Evolutionary conservation across 2,888 invertebrate species (phyloP), one percentile per base, ranked within the genome.

Genomic region (Osmoderma eremita): DNA sequence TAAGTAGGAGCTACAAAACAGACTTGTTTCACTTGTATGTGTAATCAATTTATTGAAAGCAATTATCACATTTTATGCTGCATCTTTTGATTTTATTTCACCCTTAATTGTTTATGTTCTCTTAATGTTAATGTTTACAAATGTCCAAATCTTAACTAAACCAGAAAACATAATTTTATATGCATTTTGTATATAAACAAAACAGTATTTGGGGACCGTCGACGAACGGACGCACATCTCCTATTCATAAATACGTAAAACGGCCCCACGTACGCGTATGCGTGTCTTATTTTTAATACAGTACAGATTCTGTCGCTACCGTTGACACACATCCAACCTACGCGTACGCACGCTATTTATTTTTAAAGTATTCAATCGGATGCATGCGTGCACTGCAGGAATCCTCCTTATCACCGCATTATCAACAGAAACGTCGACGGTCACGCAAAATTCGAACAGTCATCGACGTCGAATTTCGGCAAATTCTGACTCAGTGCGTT

Each of bases 221-320:
- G 58, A 45, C 58, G 30, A 51, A 17, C 22, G 13, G 20, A 41
- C 58, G 45, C 45, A 61, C 58, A 30, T 45, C 30, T 61, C 45
- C 58, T 61, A 61, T 61, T 61, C 58, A 61, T 61, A 61, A 61
- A 45, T 61, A 61, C 58, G 58, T 61, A 48, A 30, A 24, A 15
- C 30, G 53, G 58, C 13, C 36, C 58, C 58, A 12, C 24, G 22
- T 56, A 41, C 17, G 58, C 58, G 58, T 45, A 45, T 61, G 58
- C 58, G 58, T 61, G 45, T 20, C 20, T 61, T 45, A 61, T 61
- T 61, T 61, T 61, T 61, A 61, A 61, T 61, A 48, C 42, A 13
- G 45, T 61, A 61, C 22, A 61, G 42, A 24, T 58, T 42, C 42
- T 24, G 45, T 61, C 58, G 58, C 18, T 61, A 13, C 20, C 58